Evolutionary conservation across 2,113 vertebrate species (phyloP).

Genomic region (Scytalopus superciliaris): DNA sequence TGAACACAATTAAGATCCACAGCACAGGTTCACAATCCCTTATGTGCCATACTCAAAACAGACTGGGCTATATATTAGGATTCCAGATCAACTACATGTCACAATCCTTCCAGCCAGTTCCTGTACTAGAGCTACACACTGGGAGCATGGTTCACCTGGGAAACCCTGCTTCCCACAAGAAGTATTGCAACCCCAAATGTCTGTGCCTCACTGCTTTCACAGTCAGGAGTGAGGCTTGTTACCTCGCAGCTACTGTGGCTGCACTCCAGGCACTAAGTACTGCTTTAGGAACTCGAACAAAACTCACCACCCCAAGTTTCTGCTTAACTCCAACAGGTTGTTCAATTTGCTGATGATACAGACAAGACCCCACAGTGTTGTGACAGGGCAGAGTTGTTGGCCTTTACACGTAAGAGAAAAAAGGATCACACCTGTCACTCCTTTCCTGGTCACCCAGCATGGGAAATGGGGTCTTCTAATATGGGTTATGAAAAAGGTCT

Average conservation of each 20-base stretch:
- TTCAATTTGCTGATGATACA: background rate
- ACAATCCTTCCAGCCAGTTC: background rate
- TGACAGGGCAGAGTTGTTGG: background rate
- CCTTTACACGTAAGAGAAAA: background rate
- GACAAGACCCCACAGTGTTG: background rate
- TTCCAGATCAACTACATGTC: accelerated
- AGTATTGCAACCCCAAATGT: background rate
- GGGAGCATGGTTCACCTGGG: background rate
- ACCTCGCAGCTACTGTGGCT: background rate
- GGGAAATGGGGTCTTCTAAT: background rate
- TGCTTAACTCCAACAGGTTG: background rate
- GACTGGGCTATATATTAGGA: background rate
- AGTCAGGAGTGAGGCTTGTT: background rate
- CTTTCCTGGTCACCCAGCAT: background rate
- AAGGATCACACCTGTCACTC: background rate
- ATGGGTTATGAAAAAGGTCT: background rate
- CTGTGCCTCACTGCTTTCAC: background rate
- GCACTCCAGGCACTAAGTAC: background rate
- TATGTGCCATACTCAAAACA: background rate
- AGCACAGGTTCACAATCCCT: background rate
- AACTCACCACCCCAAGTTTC: background rate
- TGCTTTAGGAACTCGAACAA: background rate
- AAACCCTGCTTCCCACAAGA: background rate
- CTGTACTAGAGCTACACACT: accelerated
- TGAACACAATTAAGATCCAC: background rate